phyloP scores from a whole-genome alignment of 2,888 invertebrate genomes.

The Watsonalla cultraria region DNA sequence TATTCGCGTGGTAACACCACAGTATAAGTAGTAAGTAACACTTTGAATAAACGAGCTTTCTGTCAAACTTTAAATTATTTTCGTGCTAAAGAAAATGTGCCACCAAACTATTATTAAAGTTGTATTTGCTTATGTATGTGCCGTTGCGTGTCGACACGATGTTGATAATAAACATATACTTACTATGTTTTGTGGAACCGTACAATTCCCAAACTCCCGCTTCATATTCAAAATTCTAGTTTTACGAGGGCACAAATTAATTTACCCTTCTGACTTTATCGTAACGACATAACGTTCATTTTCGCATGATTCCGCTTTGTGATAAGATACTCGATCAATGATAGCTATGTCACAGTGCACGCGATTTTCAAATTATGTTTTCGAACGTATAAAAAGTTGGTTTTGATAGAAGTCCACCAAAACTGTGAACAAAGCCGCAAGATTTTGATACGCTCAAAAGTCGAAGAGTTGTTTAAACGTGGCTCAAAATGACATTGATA shows the following conservation, averaged over 20 bases:
- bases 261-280: constrained; percentile 8
- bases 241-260: constrained; percentile 10
- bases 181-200: background rate
- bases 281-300: constrained; percentile 13
- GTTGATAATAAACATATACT: background rate
- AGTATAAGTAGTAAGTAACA: no score
- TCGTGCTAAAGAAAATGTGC: no score
- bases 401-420: background rate
- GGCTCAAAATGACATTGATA: no score
- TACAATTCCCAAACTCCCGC: constrained; percentile 5
- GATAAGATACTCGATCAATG: constrained; percentile 12
- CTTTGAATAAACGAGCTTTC: no score
- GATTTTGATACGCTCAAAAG: no score
- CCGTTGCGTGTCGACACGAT: background rate
- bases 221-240: constrained; percentile 10
- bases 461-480: no score
- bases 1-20: no score
- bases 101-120: background rate
- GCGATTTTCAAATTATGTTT: constrained; percentile 33
- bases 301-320: constrained; percentile 9
- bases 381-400: background rate
- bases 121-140: background rate
- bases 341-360: constrained; percentile 26
- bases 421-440: background rate
- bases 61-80: no score